These are phyloP conservation scores for Holotrichia oblita DNA, from an alignment of 1,140 invertebrate species.

Conservation along the genomic window DNA sequence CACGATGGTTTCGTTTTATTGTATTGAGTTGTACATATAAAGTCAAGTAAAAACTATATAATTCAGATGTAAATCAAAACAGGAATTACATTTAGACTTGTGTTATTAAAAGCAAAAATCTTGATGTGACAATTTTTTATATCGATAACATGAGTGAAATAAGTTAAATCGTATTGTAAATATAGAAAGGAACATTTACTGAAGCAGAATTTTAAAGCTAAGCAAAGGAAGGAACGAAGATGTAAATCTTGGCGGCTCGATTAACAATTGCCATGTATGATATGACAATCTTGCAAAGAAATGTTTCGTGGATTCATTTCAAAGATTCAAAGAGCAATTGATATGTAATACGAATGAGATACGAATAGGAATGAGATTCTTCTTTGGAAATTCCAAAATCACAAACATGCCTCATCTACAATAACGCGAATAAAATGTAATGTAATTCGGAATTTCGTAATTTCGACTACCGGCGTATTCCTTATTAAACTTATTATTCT, in stretches of 20 bases:
- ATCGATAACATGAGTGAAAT: too few relatives aligned
- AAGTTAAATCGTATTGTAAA: too few relatives aligned
- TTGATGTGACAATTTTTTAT: too few relatives aligned
- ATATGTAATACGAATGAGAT: background rate
- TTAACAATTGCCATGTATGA: too few relatives aligned
- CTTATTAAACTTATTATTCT: slow-evolving; percentile 25
- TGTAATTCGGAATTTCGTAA: slow-evolving; percentile 12
- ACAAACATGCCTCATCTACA: background rate
- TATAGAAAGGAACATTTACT: too few relatives aligned
- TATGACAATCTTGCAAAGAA: background rate
- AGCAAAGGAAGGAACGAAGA: too few relatives aligned
- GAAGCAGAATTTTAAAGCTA: too few relatives aligned
- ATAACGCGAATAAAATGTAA: slow-evolving; percentile 20
- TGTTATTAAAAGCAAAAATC: too few relatives aligned
- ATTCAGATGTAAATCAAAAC: background rate
- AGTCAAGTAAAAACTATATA: background rate
- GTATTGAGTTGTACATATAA: slow-evolving; percentile 2
- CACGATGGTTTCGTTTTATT: background rate
- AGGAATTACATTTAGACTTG: background rate
- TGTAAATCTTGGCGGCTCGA: too few relatives aligned
- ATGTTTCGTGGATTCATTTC: background rate
- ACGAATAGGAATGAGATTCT: background rate
- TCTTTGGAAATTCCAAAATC: background rate
- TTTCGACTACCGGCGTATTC: background rate
- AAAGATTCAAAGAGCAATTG: background rate